A percentile compares a stretch with the other conserved stretches of the same genome.
phyloP scores from a whole-genome alignment of 2,113 vertebrate genomes.

The Heliornis fulica region DNA sequence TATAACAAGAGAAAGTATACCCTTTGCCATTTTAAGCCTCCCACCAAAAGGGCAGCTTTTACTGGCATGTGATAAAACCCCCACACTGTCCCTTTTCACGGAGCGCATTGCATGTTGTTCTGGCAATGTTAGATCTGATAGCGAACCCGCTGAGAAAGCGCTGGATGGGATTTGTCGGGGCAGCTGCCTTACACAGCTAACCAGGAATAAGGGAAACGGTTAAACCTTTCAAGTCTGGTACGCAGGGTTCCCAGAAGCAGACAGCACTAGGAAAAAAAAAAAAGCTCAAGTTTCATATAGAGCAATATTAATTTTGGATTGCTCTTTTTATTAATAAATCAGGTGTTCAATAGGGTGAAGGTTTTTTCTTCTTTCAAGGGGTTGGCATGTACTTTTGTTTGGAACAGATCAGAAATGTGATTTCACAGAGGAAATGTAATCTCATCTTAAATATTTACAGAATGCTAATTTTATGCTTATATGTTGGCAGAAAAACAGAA shows the following conservation, averaged over 20 bases:
- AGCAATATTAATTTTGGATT: background rate
- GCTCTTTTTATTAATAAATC: background rate
- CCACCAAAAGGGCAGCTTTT: background rate
- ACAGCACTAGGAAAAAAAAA: background rate
- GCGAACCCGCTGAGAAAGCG: background rate
- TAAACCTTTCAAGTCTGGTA: background rate
- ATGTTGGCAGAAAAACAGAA: conserved; percentile 3
- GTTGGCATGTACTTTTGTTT: background rate
- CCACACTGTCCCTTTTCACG: background rate
- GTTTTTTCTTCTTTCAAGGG: background rate
- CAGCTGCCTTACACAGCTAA: background rate
- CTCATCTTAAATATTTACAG: conserved; percentile 49
- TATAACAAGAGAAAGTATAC: background rate
- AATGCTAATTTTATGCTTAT: conserved; percentile 42
- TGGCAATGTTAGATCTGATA: background rate
- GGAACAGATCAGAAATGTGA: background rate
- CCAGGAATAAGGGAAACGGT: background rate
- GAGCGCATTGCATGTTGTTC: background rate
- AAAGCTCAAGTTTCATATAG: background rate
- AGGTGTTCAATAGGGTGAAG: background rate
- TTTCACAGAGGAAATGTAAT: conserved; percentile 15
- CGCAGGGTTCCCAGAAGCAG: background rate
- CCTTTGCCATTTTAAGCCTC: background rate
- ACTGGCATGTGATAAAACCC: background rate
- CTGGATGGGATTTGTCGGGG: background rate